phyloP scores from a whole-genome alignment of 2,113 vertebrate species.

The Melospiza melodia region DNA sequence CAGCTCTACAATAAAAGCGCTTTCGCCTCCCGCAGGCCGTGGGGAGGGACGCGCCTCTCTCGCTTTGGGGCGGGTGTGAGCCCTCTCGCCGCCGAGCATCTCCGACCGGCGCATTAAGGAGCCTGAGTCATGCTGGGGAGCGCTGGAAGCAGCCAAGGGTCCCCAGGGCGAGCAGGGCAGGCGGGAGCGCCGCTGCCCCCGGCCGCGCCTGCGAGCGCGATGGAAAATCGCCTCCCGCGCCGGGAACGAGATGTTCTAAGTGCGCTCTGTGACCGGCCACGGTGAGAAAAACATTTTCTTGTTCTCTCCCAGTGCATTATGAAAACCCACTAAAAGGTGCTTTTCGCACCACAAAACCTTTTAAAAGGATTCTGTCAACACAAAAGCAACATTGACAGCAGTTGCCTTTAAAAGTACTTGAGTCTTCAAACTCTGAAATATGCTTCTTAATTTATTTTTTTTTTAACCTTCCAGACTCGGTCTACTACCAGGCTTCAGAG shows the following conservation, averaged over 20 bases:
- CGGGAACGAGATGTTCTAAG: background rate
- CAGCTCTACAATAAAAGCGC: background rate
- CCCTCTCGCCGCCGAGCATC: background rate
- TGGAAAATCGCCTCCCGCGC: background rate
- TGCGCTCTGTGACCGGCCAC: background rate
- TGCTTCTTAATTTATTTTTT: background rate
- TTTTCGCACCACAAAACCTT: conserved; percentile 66
- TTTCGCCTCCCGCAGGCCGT: background rate
- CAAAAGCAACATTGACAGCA: conserved; percentile 17
- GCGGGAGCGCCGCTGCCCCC: background rate
- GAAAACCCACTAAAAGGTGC: conserved; percentile 65
- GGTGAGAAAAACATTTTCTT: conserved; percentile 61
- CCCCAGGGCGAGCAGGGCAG: background rate
- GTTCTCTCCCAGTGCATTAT: conserved; percentile 41
- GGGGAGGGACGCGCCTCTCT: background rate
- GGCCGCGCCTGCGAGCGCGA: accelerated
- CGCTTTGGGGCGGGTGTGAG: background rate
- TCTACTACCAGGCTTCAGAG: background rate
- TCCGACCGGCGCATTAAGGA: background rate
- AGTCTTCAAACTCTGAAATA: conserved; percentile 8
- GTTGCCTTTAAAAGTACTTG: conserved; percentile 15
- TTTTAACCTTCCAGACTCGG: background rate
- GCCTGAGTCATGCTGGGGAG: background rate
- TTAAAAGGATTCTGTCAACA: conserved; percentile 60
- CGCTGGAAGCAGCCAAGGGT: background rate